Conservation (phyloP, 23 tunicate species). For the Ciona savignyi region DNA sequence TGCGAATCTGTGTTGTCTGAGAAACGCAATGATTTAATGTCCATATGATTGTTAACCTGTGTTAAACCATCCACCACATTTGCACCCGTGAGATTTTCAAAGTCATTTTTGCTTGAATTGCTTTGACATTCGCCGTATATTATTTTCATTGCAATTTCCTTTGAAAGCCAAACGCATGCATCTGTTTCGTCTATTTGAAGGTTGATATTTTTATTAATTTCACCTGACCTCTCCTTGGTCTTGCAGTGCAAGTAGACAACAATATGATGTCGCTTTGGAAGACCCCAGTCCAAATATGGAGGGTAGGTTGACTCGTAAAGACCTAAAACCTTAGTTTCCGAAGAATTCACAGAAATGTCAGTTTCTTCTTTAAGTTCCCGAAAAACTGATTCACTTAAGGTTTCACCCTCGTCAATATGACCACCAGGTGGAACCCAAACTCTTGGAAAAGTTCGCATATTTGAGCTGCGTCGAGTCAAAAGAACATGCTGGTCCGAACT, state of each 20-base stretch:
- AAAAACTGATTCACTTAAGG: slow-evolving; percentile 40
- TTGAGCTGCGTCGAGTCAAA: slow-evolving; percentile 30
- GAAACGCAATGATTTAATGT: slow-evolving; percentile 8
- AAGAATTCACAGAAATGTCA: slow-evolving; percentile 20
- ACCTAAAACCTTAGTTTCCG: slow-evolving; percentile 27
- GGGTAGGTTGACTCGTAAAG: slow-evolving; percentile 82
- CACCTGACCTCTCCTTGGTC: slow-evolving; percentile 17
- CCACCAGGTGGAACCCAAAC: slow-evolving; percentile 96
- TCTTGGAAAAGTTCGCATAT: slow-evolving; percentile 74
- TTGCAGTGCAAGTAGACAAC: slow-evolving; percentile 38
- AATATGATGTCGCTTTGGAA: slow-evolving; percentile 57
- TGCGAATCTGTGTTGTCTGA: too few relatives aligned
- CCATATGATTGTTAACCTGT: background rate
- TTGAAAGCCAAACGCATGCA: slow-evolving; percentile 38
- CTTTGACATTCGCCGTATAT: background rate
- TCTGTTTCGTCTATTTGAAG: slow-evolving; percentile 39
- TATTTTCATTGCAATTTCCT: background rate
- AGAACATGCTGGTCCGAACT: slow-evolving; percentile 44
- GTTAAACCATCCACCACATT: slow-evolving; percentile 1
- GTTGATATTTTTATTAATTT: slow-evolving; percentile 19
- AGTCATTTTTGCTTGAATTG: background rate
- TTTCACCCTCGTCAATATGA: slow-evolving; percentile 39
- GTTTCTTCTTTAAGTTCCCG: slow-evolving; percentile 66
- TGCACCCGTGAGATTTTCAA: slow-evolving; percentile 7
- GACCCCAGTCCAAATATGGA: slow-evolving; percentile 12